Evolutionary conservation across 2,113 vertebrate genomes (phyloP).

Genomic region (Corydoras sp.): DNA sequence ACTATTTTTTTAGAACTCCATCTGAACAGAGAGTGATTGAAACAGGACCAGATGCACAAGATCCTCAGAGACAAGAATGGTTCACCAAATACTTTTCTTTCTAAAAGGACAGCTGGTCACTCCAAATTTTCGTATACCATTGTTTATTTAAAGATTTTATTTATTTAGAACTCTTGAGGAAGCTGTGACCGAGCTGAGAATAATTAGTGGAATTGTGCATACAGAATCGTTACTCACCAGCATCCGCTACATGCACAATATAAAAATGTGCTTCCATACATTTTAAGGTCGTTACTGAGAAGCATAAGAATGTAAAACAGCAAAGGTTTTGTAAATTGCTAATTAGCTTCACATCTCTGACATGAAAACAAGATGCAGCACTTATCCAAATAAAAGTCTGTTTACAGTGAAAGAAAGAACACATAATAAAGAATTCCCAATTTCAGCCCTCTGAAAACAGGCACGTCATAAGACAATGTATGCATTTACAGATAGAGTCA

Average conservation of each 20-base stretch:
- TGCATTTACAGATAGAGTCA: too few relatives aligned
- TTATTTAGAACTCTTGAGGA: not conserved
- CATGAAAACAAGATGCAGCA: not conserved
- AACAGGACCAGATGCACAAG: slow-evolving; percentile 68
- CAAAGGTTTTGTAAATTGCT: too few relatives aligned
- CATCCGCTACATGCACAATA: not conserved
- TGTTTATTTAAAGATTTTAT: not conserved
- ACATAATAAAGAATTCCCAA: too few relatives aligned
- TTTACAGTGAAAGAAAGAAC: too few relatives aligned
- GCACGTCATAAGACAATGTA: too few relatives aligned
- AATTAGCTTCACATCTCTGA: not conserved
- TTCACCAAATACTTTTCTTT: slow-evolving; percentile 98
- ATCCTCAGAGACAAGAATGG: slow-evolving; percentile 83
- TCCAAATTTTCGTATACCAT: not conserved
- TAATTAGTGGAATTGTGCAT: not conserved
- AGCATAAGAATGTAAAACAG: not conserved
- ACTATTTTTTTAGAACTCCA: slow-evolving; percentile 68
- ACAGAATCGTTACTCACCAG: slow-evolving; percentile 20
- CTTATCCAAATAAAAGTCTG: not conserved
- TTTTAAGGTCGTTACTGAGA: not conserved
- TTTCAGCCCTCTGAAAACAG: too few relatives aligned
- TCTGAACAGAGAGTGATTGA: slow-evolving; percentile 65
- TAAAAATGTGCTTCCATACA: not conserved
- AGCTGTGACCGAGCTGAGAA: too few relatives aligned
- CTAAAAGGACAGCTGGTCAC: slow-evolving; percentile 54